Evolutionary conservation across 2,113 vertebrate genomes (phyloP), one percentile per base, ranked within the genome.

Genomic region (Phyllostomus discolor): DNA sequence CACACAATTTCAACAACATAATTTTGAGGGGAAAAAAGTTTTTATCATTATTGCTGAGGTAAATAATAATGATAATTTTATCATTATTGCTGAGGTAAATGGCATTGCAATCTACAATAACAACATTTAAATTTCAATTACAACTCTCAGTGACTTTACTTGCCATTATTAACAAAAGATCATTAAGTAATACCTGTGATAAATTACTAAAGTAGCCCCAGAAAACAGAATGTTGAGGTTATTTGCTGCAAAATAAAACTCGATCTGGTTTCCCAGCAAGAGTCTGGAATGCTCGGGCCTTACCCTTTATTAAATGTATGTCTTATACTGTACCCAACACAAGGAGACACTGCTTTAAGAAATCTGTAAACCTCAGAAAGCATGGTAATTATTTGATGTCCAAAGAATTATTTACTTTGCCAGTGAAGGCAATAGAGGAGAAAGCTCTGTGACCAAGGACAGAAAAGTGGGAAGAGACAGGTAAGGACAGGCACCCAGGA

Each of bases 31-130:
- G 28, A 67, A 76, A 76, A 69, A 85, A 52, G 72, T 35, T 28
- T 83, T 69, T 28, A 66, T 48, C 93, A 80, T 19, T 80, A 70
- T 16, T 82, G 72, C 91, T 91, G 59, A 94, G 62, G 72, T 69
- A 80, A 86, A 0, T 14, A 41, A 41, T 41, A 41, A 41, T 41
- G 38, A 41, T 41, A 41, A 41, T 28, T 83, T 69, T 28, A 66
- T 48, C 93, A 43, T 43, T 80, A 70, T 16, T 82, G 70, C 91
- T 91, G 50, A 94, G 62, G 72, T 70, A 80, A 86, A 0, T 15
- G 38, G 10, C 87, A 69, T 54, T 70, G 78, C 38, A 75, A 88
- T 15, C 24, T 84, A 28, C 48, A 72, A 85, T 43, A 57, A 20
- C 64, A 84, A n/a, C 59, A 88, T 31, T 62, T 50, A 90, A 35